These are phyloP conservation scores for Nymphalis urticae DNA, from an alignment of 2,888 invertebrate species.

Conservation along the genomic window DNA sequence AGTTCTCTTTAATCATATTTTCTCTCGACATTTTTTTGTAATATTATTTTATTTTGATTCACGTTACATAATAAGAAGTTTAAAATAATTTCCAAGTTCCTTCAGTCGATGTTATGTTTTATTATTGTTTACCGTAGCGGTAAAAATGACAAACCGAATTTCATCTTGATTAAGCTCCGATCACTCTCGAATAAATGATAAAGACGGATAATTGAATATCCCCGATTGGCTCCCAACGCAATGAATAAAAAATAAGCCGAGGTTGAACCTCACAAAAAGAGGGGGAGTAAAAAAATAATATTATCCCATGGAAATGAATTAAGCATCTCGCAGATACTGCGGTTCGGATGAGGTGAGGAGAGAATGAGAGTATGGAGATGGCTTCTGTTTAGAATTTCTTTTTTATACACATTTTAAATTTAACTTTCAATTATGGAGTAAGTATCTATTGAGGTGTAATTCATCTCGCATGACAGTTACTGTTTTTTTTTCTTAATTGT, in stretches of 20 bases:
- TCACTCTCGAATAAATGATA: constrained; percentile 60
- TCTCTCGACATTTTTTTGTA: too few relatives aligned
- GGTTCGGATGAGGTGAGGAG: constrained; percentile 42
- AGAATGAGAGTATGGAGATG: constrained; percentile 35
- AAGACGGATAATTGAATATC: constrained; percentile 61
- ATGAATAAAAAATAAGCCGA: constrained; percentile 79
- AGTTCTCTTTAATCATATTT: too few relatives aligned
- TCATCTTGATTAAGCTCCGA: constrained; percentile 70
- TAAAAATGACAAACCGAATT: constrained; percentile 38
- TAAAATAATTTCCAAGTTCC: too few relatives aligned
- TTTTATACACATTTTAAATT: constrained; percentile 5
- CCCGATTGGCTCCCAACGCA: constrained; percentile 60
- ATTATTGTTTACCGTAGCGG: constrained; percentile 1
- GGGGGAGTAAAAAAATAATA: constrained; percentile 80
- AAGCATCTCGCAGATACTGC: constrained; percentile 75
- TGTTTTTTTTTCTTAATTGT: too few relatives aligned
- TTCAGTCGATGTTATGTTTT: background rate
- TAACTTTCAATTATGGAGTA: background rate
- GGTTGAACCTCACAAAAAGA: constrained; percentile 69
- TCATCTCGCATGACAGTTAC: too few relatives aligned
- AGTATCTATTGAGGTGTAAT: too few relatives aligned
- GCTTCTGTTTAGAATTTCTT: constrained; percentile 33
- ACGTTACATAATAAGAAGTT: too few relatives aligned
- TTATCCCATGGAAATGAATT: constrained; percentile 82
- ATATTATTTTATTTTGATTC: too few relatives aligned